Conservation (phyloP, 2,797 vertebrate genomes). For the Crenuchus spilurus region DNA sequence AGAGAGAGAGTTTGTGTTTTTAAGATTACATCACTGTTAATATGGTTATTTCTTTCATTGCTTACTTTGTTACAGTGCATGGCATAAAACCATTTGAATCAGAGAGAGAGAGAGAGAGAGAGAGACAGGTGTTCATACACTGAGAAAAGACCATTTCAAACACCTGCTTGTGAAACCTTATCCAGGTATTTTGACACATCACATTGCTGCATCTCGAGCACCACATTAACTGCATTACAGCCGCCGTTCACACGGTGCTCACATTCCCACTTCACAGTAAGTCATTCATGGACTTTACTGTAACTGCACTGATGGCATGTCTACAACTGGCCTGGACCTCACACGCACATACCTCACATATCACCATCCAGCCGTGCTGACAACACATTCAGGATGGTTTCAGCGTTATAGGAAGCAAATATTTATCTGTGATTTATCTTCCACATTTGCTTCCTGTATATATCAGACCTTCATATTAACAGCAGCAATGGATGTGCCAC, state of each 20-base stretch:
- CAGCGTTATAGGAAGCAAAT: not conserved
- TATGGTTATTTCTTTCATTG: no score
- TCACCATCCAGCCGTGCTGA: not conserved
- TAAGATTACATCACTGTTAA: not conserved
- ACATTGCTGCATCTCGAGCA: constrained; percentile 66
- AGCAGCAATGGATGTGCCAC: not conserved
- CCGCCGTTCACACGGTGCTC: constrained; percentile 57
- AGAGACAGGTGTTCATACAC: constrained; percentile 66
- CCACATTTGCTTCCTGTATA: not conserved
- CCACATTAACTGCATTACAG: constrained; percentile 43
- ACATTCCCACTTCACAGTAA: constrained; percentile 43
- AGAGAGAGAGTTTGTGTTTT: not conserved
- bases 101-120: not conserved
- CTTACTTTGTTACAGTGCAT: no score
- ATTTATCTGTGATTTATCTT: not conserved
- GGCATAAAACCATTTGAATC: no score
- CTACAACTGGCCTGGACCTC: not conserved
- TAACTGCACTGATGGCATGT: not conserved
- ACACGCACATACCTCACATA: not conserved
- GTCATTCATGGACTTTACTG: constrained; percentile 24
- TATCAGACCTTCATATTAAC: not conserved
- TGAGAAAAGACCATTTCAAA: constrained; percentile 61
- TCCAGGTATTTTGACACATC: constrained; percentile 79
- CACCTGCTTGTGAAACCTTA: constrained; percentile 86
- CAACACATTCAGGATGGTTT: not conserved